These are phyloP conservation scores for Galleria mellonella DNA, from an alignment of 1,140 invertebrate species.

Conservation along the genomic window DNA sequence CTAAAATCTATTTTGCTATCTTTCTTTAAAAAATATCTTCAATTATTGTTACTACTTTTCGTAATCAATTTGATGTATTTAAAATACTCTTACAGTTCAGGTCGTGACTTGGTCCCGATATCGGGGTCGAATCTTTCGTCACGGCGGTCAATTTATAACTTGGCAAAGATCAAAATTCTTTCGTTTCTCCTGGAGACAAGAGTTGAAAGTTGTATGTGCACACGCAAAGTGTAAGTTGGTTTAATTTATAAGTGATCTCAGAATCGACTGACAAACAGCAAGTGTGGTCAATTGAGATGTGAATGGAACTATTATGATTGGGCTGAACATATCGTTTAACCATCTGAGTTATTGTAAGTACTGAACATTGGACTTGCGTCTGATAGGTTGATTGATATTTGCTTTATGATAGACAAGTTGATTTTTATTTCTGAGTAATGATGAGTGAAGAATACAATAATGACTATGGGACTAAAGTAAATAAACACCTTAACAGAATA, in stretches of 20 bases:
- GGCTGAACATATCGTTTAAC: slow-evolving; percentile 19
- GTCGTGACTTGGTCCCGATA: slow-evolving; percentile 22
- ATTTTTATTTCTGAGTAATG: no score
- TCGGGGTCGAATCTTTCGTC: slow-evolving; percentile 22
- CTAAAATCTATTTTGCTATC: no score
- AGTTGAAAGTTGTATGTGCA: not conserved
- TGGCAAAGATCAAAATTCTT: not conserved
- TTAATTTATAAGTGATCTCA: not conserved
- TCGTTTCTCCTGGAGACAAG: not conserved
- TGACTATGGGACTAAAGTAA: no score
- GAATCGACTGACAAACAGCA: slow-evolving; percentile 20
- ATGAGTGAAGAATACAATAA: no score
- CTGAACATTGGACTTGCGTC: slow-evolving; percentile 15
- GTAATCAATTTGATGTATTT: slow-evolving; percentile 19
- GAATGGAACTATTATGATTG: slow-evolving; percentile 42
- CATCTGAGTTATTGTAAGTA: slow-evolving; percentile 10
- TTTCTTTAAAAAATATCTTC: no score
- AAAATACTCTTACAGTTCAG: slow-evolving; percentile 17
- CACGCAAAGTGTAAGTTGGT: not conserved
- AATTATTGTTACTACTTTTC: slow-evolving; percentile 12
- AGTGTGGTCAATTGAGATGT: slow-evolving; percentile 40
- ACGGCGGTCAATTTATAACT: slow-evolving; percentile 3
- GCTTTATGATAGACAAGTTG: no score
- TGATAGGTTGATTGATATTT: not conserved
- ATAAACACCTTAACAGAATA: no score